A percentile compares a stretch with the other conserved stretches of the same genome.
These are phyloP conservation scores for Apis florea DNA, from an alignment of 1,140 invertebrate genomes.

Conservation along the genomic window DNA sequence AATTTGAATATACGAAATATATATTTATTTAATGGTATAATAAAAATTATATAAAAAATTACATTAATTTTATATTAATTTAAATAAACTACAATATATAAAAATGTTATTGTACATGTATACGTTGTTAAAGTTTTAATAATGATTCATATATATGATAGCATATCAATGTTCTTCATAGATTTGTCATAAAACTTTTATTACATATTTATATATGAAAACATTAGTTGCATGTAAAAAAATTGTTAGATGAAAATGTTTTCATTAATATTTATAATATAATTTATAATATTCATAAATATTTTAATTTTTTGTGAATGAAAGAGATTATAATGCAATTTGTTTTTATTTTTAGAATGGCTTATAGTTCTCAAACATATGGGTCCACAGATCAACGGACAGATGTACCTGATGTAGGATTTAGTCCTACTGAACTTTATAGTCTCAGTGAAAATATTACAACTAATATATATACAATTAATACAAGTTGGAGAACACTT, in stretches of 20 bases:
- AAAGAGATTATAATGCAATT: neutral
- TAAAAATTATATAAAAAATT: neutral
- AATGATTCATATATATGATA: neutral
- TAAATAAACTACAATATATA: neutral
- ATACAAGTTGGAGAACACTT: conserved; percentile 85
- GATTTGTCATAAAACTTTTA: neutral
- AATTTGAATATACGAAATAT: neutral
- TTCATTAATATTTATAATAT: neutral
- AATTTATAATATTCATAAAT: neutral
- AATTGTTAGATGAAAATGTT: neutral
- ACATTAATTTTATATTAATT: neutral
- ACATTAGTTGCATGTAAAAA: neutral
- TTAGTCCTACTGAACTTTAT: conserved; percentile 88
- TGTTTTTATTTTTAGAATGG: conserved; percentile 71
- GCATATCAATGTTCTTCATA: neutral
- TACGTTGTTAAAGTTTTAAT: neutral
- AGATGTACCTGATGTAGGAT: conserved; percentile 84
- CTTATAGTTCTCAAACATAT: conserved; percentile 77
- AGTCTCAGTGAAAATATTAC: conserved; percentile 88
- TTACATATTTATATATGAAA: neutral
- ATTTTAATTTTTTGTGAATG: neutral
- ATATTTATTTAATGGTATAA: neutral
- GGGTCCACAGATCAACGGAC: conserved; percentile 78
- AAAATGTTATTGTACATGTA: neutral
- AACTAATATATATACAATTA: conserved; percentile 89